A percentile compares a stretch with the other conserved stretches of the same genome.
Evolutionary conservation across 2,888 invertebrate species (phyloP).

Genomic region (Xestia rhomboidea): DNA sequence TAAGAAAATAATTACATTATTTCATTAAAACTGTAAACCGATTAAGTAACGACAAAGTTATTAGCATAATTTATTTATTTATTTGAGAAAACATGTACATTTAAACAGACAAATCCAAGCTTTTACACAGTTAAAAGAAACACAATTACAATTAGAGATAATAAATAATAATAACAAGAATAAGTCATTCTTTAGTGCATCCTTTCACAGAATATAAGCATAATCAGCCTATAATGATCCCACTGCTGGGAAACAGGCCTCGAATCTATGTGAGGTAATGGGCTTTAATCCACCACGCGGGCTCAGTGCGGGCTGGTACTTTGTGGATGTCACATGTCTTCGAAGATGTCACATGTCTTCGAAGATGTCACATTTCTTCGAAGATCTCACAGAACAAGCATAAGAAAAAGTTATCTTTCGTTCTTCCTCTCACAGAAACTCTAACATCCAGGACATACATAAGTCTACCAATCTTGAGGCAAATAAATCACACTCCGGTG

Average conservation of each 20-base stretch:
- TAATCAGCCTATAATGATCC: no score
- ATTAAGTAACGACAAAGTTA: background rate
- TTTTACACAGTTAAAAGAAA: background rate
- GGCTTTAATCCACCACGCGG: no score
- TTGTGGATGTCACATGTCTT: no score
- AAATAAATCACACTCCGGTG: background rate
- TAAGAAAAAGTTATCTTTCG: background rate
- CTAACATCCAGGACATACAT: background rate
- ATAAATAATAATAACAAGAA: no score
- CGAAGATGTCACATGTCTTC: background rate
- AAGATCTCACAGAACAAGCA: background rate
- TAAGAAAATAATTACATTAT: background rate
- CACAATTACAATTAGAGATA: background rate
- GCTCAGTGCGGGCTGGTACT: no score
- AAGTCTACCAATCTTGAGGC: background rate
- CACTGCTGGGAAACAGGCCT: no score
- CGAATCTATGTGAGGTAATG: no score
- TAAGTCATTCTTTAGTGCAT: background rate
- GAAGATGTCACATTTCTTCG: no score
- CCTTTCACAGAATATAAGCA: background rate
- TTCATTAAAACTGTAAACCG: background rate
- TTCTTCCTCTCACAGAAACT: background rate
- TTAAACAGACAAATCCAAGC: background rate
- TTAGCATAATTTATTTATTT: background rate
- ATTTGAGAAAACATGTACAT: background rate